These are phyloP conservation scores for Cervus canadensis DNA, from an alignment of 2,113 vertebrate genomes.

Conservation along the genomic window DNA sequence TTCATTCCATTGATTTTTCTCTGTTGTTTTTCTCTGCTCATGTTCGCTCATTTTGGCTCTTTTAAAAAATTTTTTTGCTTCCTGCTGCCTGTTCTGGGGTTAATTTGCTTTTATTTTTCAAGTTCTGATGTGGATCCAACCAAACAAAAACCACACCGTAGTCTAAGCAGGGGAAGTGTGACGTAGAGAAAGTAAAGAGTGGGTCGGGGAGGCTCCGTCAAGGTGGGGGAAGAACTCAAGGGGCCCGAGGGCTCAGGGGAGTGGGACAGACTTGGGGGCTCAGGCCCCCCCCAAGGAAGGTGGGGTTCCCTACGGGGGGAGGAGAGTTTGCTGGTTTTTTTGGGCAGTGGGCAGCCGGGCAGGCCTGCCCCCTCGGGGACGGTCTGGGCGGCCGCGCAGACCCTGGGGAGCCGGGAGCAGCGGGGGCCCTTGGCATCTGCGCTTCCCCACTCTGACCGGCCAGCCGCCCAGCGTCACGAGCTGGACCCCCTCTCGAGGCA, in stretches of 20 bases:
- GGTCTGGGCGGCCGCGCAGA: no score
- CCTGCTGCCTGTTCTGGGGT: neutral
- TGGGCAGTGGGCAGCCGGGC: no score
- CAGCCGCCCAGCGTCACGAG: fast-evolving
- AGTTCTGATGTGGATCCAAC: neutral
- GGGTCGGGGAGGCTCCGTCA: fast-evolving
- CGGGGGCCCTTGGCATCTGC: fast-evolving
- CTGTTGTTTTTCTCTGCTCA: neutral
- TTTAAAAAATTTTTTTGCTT: neutral
- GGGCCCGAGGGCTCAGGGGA: neutral
- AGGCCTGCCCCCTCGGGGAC: neutral
- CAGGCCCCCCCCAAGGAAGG: neutral
- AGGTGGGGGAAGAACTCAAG: neutral
- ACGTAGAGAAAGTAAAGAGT: fast-evolving
- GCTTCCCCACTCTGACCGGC: neutral
- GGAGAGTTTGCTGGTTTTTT: neutral
- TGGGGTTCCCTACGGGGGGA: fast-evolving
- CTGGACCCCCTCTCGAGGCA: neutral
- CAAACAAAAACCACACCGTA: fast-evolving
- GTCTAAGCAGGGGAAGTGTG: no score
- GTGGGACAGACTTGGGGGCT: fast-evolving
- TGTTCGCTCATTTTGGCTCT: neutral
- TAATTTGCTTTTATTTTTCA: neutral
- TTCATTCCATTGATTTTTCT: neutral
- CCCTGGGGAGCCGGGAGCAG: fast-evolving